Evolutionary conservation across 2,888 invertebrate genomes (phyloP).

Genomic region (Chalcosyrphus nemorum): DNA sequence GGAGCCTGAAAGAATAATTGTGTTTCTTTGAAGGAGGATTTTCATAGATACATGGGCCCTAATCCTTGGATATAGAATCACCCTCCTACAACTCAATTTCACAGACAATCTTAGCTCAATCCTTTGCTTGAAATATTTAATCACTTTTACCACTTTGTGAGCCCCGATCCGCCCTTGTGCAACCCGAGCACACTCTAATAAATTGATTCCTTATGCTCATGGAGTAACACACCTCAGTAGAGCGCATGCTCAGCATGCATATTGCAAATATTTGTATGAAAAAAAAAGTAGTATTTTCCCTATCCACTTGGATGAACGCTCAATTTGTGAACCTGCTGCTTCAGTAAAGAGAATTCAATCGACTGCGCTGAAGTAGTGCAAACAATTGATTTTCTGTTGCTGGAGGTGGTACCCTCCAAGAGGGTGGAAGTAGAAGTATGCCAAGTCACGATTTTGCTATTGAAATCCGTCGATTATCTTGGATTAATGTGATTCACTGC

Average conservation of each 20-base stretch:
- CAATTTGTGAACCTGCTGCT: conserved; percentile 47
- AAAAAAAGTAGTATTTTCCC: neutral
- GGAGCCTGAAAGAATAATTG: neutral
- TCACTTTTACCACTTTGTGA: too few relatives aligned
- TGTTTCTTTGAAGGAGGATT: too few relatives aligned
- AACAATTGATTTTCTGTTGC: conserved; percentile 51
- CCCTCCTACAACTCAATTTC: too few relatives aligned
- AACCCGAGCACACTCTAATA: conserved; percentile 3
- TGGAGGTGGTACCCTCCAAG: neutral
- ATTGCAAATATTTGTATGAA: conserved; percentile 28
- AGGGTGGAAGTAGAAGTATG: neutral
- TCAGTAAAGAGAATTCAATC: conserved; percentile 22
- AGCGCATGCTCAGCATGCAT: conserved; percentile 19
- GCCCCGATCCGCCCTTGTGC: conserved; percentile 15
- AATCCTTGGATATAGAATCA: too few relatives aligned
- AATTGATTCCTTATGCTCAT: conserved; percentile 45
- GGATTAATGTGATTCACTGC: conserved; percentile 57
- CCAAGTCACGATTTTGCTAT: conserved; percentile 62
- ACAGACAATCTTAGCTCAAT: too few relatives aligned
- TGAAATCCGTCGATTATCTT: conserved; percentile 56
- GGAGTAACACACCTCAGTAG: conserved; percentile 40
- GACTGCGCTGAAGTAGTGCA: conserved; percentile 43
- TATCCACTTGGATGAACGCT: conserved; percentile 4
- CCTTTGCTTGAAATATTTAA: too few relatives aligned
- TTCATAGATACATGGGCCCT: too few relatives aligned